Evolutionary conservation across 2,797 vertebrate species (phyloP).

Genomic region (Picus viridis): DNA sequence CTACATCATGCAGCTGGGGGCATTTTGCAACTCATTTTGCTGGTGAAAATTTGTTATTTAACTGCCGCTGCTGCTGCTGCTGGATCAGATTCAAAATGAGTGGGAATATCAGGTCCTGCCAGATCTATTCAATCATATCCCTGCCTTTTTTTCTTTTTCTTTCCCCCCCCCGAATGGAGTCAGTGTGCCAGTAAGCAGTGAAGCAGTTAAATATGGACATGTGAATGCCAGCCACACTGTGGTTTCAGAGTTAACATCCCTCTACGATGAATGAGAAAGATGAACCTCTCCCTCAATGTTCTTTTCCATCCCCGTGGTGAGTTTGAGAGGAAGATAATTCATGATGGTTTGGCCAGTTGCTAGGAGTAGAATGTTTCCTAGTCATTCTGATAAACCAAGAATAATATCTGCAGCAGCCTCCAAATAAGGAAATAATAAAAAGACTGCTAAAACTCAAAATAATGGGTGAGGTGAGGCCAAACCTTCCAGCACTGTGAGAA

Average conservation of each 20-base stretch:
- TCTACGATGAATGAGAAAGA: not conserved
- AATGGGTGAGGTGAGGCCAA: not conserved
- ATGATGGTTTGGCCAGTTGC: not conserved
- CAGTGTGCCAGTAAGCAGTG: not conserved
- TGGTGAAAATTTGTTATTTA: constrained; percentile 36
- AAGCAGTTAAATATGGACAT: constrained; percentile 29
- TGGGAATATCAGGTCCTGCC: constrained; percentile 60
- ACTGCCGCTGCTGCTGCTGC: constrained; percentile 25
- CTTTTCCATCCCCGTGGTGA: not conserved
- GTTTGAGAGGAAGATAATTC: not conserved
- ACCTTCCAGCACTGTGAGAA: not conserved
- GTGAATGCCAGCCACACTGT: not conserved
- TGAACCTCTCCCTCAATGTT: not conserved
- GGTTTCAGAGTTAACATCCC: constrained; percentile 2
- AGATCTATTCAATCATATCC: constrained; percentile 50
- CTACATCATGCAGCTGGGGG: constrained; percentile 62
- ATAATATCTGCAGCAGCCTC: rapidly evolving
- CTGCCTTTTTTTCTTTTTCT: not conserved
- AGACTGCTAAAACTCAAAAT: not conserved
- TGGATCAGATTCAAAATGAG: constrained; percentile 55
- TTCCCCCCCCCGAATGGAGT: not conserved
- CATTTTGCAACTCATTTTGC: constrained; percentile 56
- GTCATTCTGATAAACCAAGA: not conserved
- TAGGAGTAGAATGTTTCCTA: not conserved
- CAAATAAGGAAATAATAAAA: not conserved